Base-by-base conservation (phyloP, 2,888 invertebrate genomes). In the Drosophila nr. perissopoda region DNA sequence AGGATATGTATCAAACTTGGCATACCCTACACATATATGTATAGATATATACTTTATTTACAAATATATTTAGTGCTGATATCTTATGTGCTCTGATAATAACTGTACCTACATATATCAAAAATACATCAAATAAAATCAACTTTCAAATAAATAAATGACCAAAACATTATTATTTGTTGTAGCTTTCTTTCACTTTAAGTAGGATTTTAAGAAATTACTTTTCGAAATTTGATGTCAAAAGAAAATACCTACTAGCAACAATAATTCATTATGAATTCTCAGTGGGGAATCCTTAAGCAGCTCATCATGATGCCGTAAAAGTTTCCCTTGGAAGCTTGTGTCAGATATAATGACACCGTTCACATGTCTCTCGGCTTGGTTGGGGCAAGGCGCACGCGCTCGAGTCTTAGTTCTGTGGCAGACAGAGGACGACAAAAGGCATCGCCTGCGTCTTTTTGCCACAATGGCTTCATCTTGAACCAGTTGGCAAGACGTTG, bases 391-490 rank as follows among this genome's bases (percentile, higher is more conserved):
- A 51, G 56, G 63, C 54, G 64, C 72, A 72, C 52, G 57, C 73
- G 57, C 56, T 64, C 48, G 34, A 21, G 57, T 58, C 73, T 56
- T 49, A 57, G 49, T 54, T 45, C 27, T 51, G 45, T 36, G 38
- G 27, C 21, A 38, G 51, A 10, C 10, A 40, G 42, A 57, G 68
- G 48, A 73, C 62, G 42, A 73, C 68, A 68, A 78, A 66, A 62
- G 59, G 42, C 67, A 78, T 21, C 34, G 62, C 65, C 48, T 72
- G 33, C 71, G 31, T 49, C 61, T 69, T 49, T 60, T 60, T 62
- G 68, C 57, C 67, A 68, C 53, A 51, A 56, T 63, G 57, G 53
- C 73, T 83, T 69, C 83, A 83, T 86, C 81, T 80, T 83, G 89
- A 77, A 71, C 81, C 65, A 66, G 83, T 72, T 80, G 73, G 57